These are phyloP conservation scores for Ornithoptera priamus DNA, from an alignment of 2,888 invertebrate species.

Conservation along the genomic window DNA sequence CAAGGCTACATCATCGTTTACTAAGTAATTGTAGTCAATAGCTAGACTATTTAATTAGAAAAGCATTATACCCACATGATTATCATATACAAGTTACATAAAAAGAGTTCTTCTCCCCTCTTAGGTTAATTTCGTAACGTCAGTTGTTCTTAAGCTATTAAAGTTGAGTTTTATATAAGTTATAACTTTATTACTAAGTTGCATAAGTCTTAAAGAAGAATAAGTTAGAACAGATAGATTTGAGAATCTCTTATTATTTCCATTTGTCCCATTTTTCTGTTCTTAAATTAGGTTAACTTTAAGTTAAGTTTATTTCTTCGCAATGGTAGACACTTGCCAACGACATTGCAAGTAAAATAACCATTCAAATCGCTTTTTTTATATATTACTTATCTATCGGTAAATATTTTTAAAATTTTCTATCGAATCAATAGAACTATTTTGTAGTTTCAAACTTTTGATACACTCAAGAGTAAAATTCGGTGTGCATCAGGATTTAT, in stretches of 20 bases:
- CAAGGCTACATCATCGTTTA: too few relatives aligned
- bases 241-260: too few relatives aligned
- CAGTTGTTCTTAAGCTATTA: slow-evolving; percentile 1
- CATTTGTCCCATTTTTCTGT: too few relatives aligned
- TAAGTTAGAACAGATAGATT: too few relatives aligned
- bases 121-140: neutral
- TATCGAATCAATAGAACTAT: too few relatives aligned
- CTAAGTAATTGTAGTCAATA: too few relatives aligned
- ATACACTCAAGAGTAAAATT: too few relatives aligned
- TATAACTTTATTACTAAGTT: neutral
- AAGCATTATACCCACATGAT: neutral
- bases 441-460: too few relatives aligned
- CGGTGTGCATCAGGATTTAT: too few relatives aligned
- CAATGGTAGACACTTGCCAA: neutral
- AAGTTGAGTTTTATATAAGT: neutral
- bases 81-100: neutral
- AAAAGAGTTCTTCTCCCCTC: neutral
- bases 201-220: neutral
- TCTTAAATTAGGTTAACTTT: neutral
- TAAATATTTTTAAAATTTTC: too few relatives aligned
- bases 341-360: neutral
- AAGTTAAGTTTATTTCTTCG: neutral
- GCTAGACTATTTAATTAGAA: neutral
- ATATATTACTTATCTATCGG: too few relatives aligned
- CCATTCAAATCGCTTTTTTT: neutral